Conservation (phyloP, 2,797 vertebrate species). For the Orientallactaga sibirica region DNA sequence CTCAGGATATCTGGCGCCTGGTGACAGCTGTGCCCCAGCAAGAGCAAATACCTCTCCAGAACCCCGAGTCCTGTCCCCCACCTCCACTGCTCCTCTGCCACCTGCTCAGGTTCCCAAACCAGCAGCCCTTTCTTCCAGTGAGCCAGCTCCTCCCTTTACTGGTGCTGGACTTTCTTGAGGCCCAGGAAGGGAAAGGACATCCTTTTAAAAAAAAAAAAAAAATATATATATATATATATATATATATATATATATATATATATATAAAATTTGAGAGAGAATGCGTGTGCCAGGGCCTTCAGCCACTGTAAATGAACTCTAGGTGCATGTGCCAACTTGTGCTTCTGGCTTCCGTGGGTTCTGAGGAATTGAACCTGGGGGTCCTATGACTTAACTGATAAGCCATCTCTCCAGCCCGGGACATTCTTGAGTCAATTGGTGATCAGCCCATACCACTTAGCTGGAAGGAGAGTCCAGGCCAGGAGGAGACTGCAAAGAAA, state of each 20-base stretch:
- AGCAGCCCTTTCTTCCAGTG: background rate
- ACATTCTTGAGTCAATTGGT: no score
- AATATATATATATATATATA: no score
- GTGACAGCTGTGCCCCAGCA: constrained; percentile 9
- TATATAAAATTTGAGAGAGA: no score
- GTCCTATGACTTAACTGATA: no score
- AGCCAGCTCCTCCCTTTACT: background rate
- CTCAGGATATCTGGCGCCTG: background rate
- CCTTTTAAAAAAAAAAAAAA: no score
- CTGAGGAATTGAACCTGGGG: no score
- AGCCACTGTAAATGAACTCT: no score
- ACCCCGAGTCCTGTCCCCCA: background rate
- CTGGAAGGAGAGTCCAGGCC: background rate
- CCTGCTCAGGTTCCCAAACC: background rate
- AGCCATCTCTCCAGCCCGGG: no score
- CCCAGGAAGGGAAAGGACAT: background rate
- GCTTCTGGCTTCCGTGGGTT: no score
- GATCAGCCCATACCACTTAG: background rate
- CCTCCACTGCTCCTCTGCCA: background rate
- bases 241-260: no score
- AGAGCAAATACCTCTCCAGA: background rate
- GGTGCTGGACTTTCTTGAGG: background rate
- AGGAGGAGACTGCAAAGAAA: background rate
- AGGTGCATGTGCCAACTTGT: no score
- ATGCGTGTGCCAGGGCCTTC: no score